A percentile compares a stretch with the other conserved stretches of the same genome.
phyloP scores from a whole-genome alignment of 2,113 vertebrate genomes.

The Austrofundulus limnaeus region DNA sequence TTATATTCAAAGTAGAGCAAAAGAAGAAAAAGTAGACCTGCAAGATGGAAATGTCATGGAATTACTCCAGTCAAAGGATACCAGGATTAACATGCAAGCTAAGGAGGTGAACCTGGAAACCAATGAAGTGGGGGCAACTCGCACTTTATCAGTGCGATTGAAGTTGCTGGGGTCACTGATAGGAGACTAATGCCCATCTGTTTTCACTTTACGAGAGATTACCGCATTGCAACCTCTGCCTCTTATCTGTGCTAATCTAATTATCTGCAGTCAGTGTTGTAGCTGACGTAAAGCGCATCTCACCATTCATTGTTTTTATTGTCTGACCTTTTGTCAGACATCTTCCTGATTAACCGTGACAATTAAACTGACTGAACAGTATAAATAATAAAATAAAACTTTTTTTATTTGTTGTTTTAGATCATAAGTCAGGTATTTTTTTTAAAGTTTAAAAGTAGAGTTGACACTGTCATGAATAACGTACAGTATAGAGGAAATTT shows the following conservation, averaged over 20 bases:
- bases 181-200: constrained; percentile 44
- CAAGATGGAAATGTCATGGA: constrained; percentile 8
- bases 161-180: constrained; percentile 30
- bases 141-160: constrained; percentile 10
- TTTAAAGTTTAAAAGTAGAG: no score
- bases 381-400: no score
- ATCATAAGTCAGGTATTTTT: no score
- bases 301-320: constrained; percentile 1
- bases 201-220: constrained; percentile 51
- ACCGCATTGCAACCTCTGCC: constrained; percentile 37
- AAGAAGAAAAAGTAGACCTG: no score
- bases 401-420: no score
- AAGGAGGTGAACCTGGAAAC: no score
- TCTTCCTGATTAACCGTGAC: constrained; percentile 22
- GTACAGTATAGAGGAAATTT: no score
- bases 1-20: neutral
- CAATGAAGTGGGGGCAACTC: no score
- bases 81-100: no score
- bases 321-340: neutral
- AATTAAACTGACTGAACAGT: neutral
- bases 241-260: constrained; percentile 58
- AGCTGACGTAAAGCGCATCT: constrained; percentile 7
- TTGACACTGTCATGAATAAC: no score
- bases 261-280: constrained; percentile 54
- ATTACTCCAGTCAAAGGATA: no score